Evolutionary conservation across 2,888 invertebrate genomes (phyloP).

Genomic region (Monochamus alternatus): DNA sequence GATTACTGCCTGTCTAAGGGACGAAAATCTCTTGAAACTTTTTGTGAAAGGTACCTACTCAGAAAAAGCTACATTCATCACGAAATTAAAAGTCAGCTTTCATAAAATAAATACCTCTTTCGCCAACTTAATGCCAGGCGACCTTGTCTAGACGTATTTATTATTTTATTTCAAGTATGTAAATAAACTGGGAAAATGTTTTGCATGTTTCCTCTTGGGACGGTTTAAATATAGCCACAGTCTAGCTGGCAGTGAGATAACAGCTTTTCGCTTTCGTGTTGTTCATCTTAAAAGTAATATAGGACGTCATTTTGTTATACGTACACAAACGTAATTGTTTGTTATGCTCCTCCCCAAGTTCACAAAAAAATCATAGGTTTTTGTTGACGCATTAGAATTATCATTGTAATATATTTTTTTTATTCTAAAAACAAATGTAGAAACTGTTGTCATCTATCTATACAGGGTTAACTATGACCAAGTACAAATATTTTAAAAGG

Average conservation of each 20-base stretch:
- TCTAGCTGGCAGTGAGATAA: background rate
- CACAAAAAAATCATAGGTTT: too few relatives aligned
- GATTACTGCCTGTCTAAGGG: too few relatives aligned
- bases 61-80: background rate
- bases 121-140: background rate
- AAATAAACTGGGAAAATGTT: conserved; percentile 11
- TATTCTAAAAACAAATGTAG: too few relatives aligned
- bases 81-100: conserved; percentile 6
- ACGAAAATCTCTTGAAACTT: background rate
- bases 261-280: background rate
- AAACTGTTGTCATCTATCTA: too few relatives aligned
- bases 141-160: conserved; percentile 22
- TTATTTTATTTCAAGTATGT: conserved; percentile 21
- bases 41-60: background rate
- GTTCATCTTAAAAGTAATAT: too few relatives aligned
- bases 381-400: too few relatives aligned
- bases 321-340: too few relatives aligned
- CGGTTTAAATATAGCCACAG: background rate
- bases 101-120: background rate
- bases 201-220: background rate
- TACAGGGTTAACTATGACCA: too few relatives aligned
- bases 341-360: too few relatives aligned
- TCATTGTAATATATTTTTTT: too few relatives aligned
- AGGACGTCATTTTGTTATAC: too few relatives aligned
- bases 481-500: too few relatives aligned